phyloP scores from a whole-genome alignment of 1,140 invertebrate genomes.

The Melipona quadrifasciata region DNA sequence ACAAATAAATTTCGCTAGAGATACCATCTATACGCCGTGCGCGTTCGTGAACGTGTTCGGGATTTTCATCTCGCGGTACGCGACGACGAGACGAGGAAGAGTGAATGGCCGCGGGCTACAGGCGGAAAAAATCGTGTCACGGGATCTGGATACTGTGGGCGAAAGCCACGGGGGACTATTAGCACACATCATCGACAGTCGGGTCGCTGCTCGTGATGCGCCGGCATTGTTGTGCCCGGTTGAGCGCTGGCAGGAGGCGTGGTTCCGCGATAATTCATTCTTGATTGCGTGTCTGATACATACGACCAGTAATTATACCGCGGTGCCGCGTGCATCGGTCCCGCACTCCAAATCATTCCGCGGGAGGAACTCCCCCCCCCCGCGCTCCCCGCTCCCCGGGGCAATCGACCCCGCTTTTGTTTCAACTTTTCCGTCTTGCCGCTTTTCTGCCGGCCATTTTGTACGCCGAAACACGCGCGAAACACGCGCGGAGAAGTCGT shows the following conservation, averaged over 20 bases:
- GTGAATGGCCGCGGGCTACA: constrained; percentile 31
- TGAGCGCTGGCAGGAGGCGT: constrained; percentile 75
- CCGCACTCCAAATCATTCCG: constrained; percentile 53
- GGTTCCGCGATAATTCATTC: constrained; percentile 79
- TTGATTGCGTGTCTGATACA: constrained; percentile 82
- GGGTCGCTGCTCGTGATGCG: constrained; percentile 78
- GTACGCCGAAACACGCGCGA: not conserved
- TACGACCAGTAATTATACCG: constrained; percentile 78
- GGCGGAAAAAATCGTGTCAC: constrained; percentile 61
- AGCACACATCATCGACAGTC: constrained; percentile 80
- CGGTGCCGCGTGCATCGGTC: constrained; percentile 57
- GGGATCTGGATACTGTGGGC: constrained; percentile 66
- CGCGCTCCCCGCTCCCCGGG: not conserved
- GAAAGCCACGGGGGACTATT: constrained; percentile 75
- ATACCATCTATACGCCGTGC: too few relatives aligned
- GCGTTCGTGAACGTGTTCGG: not conserved
- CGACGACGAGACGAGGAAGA: not conserved
- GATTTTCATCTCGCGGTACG: constrained; percentile 9
- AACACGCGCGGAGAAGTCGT: too few relatives aligned
- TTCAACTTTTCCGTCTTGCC: constrained; percentile 11
- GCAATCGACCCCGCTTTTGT: constrained; percentile 18
- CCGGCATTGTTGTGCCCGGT: constrained; percentile 76
- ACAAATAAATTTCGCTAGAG: too few relatives aligned
- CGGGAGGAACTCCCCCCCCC: constrained; percentile 18
- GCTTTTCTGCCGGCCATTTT: not conserved